Percentiles rank a stretch among this genome's conserved stretches.
Evolutionary conservation across 2,797 vertebrate species (phyloP).

Genomic region (Mareca strepera): DNA sequence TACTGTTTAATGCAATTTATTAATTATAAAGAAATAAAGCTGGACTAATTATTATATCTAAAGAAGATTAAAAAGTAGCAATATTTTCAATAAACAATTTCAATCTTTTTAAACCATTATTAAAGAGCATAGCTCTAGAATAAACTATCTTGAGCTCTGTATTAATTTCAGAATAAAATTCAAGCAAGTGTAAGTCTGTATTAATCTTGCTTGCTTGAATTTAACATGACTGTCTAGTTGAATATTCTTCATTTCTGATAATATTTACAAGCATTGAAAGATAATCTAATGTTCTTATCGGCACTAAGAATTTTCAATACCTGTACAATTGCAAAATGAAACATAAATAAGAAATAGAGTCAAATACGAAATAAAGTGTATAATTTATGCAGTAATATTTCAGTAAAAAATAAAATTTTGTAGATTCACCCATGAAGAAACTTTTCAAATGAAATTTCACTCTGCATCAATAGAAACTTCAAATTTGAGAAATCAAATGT

Average conservation of each 20-base stretch:
- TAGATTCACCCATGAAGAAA: neutral
- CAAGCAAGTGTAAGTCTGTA: neutral
- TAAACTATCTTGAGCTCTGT: neutral
- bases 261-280: slow-evolving; percentile 41
- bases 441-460: neutral
- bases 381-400: neutral
- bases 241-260: slow-evolving; percentile 15
- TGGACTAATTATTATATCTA: neutral
- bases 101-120: neutral
- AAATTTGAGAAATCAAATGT: neutral
- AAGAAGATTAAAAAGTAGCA: neutral
- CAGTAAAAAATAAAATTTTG: neutral
- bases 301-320: slow-evolving; percentile 40
- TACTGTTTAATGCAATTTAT: neutral
- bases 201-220: neutral
- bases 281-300: slow-evolving; percentile 55
- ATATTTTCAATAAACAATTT: neutral
- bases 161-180: neutral
- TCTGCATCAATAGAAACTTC: neutral
- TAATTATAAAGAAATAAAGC: neutral
- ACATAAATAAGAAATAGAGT: slow-evolving; percentile 43
- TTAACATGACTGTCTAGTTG: neutral
- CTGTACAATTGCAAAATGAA: slow-evolving; percentile 46
- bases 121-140: neutral
- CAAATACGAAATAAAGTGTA: slow-evolving; percentile 18